Evolutionary conservation across 1,140 invertebrate genomes (phyloP).

Genomic region (Micrasema longulum): DNA sequence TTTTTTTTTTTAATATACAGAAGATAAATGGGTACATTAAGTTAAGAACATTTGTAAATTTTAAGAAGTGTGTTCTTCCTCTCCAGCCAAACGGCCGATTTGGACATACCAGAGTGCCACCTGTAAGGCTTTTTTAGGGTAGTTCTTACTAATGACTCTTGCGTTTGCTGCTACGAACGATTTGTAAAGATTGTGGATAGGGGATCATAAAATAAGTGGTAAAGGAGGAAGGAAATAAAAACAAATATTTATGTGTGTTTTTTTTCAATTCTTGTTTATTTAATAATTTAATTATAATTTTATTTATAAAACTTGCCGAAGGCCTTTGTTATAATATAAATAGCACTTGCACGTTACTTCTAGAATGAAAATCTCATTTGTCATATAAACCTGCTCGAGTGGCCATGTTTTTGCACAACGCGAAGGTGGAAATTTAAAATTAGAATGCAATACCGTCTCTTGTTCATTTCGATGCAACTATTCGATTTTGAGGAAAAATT

Average conservation of each 20-base stretch:
- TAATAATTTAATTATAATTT: constrained; percentile 50
- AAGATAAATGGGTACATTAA: too few species aligned
- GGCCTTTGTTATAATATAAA: constrained; percentile 48
- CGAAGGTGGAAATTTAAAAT: neutral
- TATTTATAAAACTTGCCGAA: constrained; percentile 51
- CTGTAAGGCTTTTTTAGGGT: too few species aligned
- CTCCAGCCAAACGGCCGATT: too few species aligned
- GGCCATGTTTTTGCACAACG: neutral
- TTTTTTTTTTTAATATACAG: too few species aligned
- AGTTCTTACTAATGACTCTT: neutral
- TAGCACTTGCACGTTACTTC: constrained; percentile 46
- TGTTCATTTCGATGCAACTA: neutral
- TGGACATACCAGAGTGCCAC: too few species aligned
- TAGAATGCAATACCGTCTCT: too few species aligned
- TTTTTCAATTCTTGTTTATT: constrained; percentile 50
- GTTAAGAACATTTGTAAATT: too few species aligned
- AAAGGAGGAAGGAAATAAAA: neutral
- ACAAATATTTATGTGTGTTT: constrained; percentile 31
- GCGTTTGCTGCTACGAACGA: neutral
- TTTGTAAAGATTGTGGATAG: neutral
- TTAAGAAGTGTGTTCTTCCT: too few species aligned
- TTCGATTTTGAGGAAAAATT: neutral
- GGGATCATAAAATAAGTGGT: neutral
- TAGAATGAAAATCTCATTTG: constrained; percentile 14
- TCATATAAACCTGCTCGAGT: constrained; percentile 5